A percentile compares a stretch with the other conserved stretches of the same genome.
phyloP scores from a whole-genome alignment of 2,113 vertebrate genomes.

The Cyanistes caeruleus region DNA sequence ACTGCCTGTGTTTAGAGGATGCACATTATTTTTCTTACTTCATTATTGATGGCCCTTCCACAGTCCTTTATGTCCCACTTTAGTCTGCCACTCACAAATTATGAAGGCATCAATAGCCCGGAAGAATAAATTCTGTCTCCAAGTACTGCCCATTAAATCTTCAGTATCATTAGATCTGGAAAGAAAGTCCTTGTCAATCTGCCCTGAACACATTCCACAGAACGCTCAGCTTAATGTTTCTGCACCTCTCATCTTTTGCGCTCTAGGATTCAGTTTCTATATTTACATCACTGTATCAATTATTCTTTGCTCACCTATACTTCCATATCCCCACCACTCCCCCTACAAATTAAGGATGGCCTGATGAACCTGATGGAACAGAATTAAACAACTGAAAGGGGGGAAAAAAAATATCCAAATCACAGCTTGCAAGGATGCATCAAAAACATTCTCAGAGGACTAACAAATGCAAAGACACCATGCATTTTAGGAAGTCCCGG shows the following conservation, averaged over 20 bases:
- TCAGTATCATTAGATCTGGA: not conserved
- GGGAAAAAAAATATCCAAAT: not conserved
- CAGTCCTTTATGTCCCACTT: constrained; percentile 4
- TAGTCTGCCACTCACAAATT: constrained; percentile 38
- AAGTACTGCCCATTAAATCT: constrained; percentile 32
- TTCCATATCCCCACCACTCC: not conserved
- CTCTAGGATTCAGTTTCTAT: not conserved
- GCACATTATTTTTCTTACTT: constrained; percentile 14
- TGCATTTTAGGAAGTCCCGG: not conserved
- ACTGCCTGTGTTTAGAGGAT: not conserved
- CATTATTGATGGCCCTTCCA: constrained; percentile 29
- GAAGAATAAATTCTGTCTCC: constrained; percentile 29
- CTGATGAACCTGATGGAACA: not conserved
- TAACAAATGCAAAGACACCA: not conserved
- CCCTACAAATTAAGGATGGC: not conserved
- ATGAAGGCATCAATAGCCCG: not conserved
- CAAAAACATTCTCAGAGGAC: not conserved
- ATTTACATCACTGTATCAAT: not conserved
- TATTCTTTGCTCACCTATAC: not conserved
- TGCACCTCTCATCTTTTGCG: not conserved
- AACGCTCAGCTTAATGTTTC: not conserved
- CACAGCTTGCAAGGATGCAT: not conserved
- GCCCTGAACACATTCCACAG: not conserved
- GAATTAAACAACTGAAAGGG: not conserved
- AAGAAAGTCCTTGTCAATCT: constrained; percentile 10